phyloP scores from a whole-genome alignment of 2,888 invertebrate genomes.

The Drosophila fungiperda region DNA sequence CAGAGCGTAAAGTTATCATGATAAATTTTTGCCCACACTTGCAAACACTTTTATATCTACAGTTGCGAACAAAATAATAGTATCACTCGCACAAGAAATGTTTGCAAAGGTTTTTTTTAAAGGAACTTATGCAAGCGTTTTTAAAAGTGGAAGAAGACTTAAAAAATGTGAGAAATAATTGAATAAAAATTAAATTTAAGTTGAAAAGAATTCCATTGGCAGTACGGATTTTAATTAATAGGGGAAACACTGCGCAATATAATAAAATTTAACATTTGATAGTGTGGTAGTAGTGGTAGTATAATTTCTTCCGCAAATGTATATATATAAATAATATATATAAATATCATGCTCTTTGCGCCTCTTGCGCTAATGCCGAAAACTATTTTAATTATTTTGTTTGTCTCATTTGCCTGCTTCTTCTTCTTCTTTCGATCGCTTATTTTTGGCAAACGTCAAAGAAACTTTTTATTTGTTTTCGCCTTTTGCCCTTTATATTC shows the following conservation, averaged over 20 bases:
- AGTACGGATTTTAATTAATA: too few species aligned
- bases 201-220: not conserved
- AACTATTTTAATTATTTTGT: conserved; percentile 73
- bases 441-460: conserved; percentile 59
- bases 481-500: not conserved
- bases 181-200: too few species aligned
- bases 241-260: too few species aligned
- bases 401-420: conserved; percentile 39
- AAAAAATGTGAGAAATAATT: not conserved
- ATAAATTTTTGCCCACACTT: not conserved
- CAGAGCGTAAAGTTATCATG: not conserved
- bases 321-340: not conserved
- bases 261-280: too few species aligned
- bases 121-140: not conserved
- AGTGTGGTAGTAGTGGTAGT: not conserved
- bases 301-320: not conserved
- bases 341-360: conserved; percentile 25
- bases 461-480: not conserved
- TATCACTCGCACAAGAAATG: not conserved
- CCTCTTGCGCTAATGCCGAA: conserved; percentile 42
- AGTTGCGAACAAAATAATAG: not conserved
- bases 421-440: conserved; percentile 6
- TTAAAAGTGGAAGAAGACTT: not conserved
- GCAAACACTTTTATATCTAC: not conserved
- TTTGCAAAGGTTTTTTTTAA: conserved; percentile 1